Evolutionary conservation across 2,113 vertebrate species (phyloP).

Genomic region (Speoplatyrhinus poulsoni): DNA sequence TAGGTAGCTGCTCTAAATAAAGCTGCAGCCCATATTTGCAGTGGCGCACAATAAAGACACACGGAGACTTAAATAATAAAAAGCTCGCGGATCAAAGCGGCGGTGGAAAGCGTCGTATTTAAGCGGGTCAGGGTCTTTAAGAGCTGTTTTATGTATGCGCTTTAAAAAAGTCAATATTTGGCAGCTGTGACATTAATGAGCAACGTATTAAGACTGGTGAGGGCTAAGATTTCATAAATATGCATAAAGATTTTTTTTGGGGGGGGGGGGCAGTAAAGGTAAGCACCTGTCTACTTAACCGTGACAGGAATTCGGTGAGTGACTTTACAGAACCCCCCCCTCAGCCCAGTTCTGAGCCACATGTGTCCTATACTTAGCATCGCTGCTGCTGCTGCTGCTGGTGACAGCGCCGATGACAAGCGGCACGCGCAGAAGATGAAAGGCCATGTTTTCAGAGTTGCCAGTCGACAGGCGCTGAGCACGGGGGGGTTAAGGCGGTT

Average conservation of each 20-base stretch:
- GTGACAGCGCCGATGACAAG: no score
- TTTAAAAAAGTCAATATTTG: constrained; percentile 91
- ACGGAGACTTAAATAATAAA: constrained; percentile 67
- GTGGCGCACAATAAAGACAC: constrained; percentile 57
- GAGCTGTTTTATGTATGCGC: constrained; percentile 93
- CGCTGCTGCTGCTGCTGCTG: no score
- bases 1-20: constrained; percentile 60
- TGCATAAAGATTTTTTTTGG: constrained; percentile 90
- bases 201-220: constrained; percentile 83
- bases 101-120: constrained; percentile 67
- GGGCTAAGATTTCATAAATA: constrained; percentile 93
- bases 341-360: no score
- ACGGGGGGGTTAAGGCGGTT: no score
- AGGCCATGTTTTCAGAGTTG: no score
- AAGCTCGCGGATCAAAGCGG: constrained; percentile 75
- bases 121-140: constrained; percentile 86
- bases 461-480: no score
- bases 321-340: constrained; percentile 81
- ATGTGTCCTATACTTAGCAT: no score
- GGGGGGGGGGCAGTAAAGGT: constrained; percentile 92
- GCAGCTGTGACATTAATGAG: constrained; percentile 96
- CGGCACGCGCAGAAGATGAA: no score
- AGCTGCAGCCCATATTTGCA: constrained; percentile 65
- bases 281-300: constrained; percentile 98
- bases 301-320: constrained; percentile 94